A percentile compares a stretch with the other conserved stretches of the same genome.
phyloP scores from a whole-genome alignment of 2,888 invertebrate genomes.

The Tachina lurida region DNA sequence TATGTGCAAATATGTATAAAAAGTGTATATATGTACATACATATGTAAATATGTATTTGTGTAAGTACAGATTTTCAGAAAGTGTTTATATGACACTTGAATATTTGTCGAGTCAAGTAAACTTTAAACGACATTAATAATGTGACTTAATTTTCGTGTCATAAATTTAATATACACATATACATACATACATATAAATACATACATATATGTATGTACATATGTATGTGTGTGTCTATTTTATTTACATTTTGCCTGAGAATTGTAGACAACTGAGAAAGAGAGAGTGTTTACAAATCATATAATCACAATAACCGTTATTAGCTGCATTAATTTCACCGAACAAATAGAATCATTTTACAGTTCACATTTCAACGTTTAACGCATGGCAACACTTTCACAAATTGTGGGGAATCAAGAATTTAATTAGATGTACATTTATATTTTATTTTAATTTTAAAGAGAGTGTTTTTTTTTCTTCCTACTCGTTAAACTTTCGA shows the following conservation, averaged over 20 bases:
- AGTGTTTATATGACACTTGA: conserved; percentile 52
- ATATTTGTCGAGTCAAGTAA: conserved; percentile 60
- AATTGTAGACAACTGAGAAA: conserved; percentile 5
- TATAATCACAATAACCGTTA: conserved; percentile 27
- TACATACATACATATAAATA: too few relatives aligned
- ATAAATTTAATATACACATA: conserved; percentile 55
- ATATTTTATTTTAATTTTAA: too few relatives aligned
- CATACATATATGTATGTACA: not conserved
- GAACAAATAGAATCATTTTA: conserved; percentile 7
- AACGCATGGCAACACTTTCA: conserved; percentile 58
- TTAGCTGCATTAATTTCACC: conserved; percentile 27
- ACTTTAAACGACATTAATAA: conserved; percentile 54
- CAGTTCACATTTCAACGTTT: not conserved
- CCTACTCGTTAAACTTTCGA: conserved; percentile 29
- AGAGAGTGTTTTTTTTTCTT: not conserved
- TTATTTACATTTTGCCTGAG: conserved; percentile 37
- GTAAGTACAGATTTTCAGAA: conserved; percentile 2
- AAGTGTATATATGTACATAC: too few relatives aligned
- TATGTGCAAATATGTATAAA: conserved; percentile 15
- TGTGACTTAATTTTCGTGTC: conserved; percentile 67
- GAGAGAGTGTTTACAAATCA: conserved; percentile 57
- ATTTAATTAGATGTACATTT: not conserved
- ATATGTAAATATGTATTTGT: too few relatives aligned
- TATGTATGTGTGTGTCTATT: not conserved
- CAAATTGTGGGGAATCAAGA: conserved; percentile 11